These are phyloP conservation scores for Bujurquina vittata DNA, from an alignment of 2,113 vertebrate species.

Conservation along the genomic window DNA sequence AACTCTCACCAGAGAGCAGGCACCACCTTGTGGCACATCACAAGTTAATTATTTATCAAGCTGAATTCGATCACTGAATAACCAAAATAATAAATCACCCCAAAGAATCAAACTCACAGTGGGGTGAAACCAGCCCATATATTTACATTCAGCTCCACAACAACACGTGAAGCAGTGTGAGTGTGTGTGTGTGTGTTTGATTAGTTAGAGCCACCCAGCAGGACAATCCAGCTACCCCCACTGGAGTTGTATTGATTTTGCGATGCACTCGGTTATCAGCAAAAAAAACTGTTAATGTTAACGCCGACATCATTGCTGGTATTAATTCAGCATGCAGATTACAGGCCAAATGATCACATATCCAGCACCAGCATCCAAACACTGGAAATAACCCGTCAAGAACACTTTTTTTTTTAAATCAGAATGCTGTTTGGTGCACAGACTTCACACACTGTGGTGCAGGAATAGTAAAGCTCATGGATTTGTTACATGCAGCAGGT, in stretches of 20 bases:
- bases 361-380: background rate
- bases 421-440: background rate
- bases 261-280: background rate
- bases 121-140: too few species aligned
- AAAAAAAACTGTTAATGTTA: background rate
- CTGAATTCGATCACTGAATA: background rate
- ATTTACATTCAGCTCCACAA: too few species aligned
- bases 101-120: too few species aligned
- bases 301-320: fast-evolving
- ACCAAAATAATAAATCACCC: background rate
- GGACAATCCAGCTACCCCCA: too few species aligned
- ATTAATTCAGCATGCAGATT: background rate
- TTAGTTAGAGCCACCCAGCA: background rate
- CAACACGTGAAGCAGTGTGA: too few species aligned
- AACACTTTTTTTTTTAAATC: background rate
- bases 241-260: too few species aligned
- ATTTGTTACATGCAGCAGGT: constrained; percentile 60
- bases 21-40: background rate
- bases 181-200: too few species aligned
- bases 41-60: background rate
- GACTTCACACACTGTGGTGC: background rate
- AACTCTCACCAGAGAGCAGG: background rate
- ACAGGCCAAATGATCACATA: background rate
- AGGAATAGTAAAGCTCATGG: constrained; percentile 15
- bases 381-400: fast-evolving